Evolutionary conservation across 2,888 invertebrate species (phyloP).

Genomic region (Drosophila demipolita): DNA sequence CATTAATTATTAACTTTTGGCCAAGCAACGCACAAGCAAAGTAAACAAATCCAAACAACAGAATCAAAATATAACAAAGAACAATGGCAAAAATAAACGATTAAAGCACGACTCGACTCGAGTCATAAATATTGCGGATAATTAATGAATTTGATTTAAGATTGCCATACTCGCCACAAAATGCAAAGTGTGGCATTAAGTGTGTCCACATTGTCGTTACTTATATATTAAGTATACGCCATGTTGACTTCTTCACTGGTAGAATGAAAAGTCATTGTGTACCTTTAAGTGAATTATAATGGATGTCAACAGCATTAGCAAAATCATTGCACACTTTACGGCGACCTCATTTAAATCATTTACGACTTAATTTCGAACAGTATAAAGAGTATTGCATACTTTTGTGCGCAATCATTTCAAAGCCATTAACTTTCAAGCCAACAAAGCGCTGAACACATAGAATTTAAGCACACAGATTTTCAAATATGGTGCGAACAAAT

Average conservation of each 20-base stretch:
- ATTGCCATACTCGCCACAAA: constrained; percentile 18
- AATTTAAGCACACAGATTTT: background rate
- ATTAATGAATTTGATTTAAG: constrained; percentile 65
- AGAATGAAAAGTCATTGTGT: constrained; percentile 11
- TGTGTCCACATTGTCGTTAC: background rate
- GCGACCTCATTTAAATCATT: constrained; percentile 5
- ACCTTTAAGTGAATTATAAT: constrained; percentile 14
- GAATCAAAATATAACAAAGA: constrained; percentile 15
- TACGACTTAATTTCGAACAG: background rate
- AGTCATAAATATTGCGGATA: constrained; percentile 73
- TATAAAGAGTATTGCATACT: constrained; percentile 9
- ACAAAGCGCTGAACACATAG: background rate
- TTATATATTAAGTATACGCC: constrained; percentile 21
- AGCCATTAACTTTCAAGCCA: background rate
- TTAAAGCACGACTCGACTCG: constrained; percentile 27
- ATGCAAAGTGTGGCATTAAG: constrained; percentile 24
- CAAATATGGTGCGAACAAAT: background rate
- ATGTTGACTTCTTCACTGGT: background rate
- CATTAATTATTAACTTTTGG: constrained; percentile 68
- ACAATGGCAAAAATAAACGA: constrained; percentile 9
- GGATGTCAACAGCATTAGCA: background rate
- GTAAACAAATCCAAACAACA: constrained; percentile 16
- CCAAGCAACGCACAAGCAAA: constrained; percentile 43
- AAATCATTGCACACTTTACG: constrained; percentile 25
- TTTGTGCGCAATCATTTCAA: constrained; percentile 4